phyloP scores from a whole-genome alignment of 2,797 vertebrate genomes.

The Lacerta viridis region DNA sequence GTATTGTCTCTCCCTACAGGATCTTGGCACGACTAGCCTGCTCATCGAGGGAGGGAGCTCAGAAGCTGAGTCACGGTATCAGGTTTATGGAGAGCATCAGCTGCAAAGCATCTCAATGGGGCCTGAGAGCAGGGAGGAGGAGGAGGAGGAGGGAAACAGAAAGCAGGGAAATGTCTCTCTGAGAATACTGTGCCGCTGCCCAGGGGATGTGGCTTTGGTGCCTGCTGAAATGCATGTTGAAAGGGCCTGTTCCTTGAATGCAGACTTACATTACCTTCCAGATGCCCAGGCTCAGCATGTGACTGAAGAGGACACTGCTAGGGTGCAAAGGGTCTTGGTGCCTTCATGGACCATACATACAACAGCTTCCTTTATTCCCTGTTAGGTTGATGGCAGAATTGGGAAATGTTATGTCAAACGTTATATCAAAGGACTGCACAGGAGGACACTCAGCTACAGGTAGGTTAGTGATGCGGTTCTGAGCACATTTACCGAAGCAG shows the following conservation, averaged over 20 bases:
- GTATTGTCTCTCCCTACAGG: background rate
- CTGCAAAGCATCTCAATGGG: background rate
- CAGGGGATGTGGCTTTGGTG: accelerated
- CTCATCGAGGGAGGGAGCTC: background rate
- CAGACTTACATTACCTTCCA: accelerated
- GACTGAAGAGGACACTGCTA: no score
- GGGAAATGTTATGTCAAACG: background rate
- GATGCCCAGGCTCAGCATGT: no score
- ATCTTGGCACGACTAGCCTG: background rate
- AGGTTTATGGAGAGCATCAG: conserved; percentile 29
- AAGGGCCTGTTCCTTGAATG: accelerated
- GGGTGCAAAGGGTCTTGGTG: background rate
- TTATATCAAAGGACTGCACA: no score
- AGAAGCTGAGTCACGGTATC: background rate
- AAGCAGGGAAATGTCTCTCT: background rate
- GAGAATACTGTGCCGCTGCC: accelerated
- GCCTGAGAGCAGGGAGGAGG: background rate
- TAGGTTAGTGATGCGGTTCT: no score
- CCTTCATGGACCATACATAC: background rate
- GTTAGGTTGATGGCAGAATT: background rate
- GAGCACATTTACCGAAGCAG: no score
- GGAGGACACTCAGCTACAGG: no score
- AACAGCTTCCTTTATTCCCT: background rate
- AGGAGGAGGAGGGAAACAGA: no score
- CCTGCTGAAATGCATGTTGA: accelerated